These are phyloP conservation scores for Drosophila prostipennis DNA, from an alignment of 2,888 invertebrate species.

Conservation along the genomic window DNA sequence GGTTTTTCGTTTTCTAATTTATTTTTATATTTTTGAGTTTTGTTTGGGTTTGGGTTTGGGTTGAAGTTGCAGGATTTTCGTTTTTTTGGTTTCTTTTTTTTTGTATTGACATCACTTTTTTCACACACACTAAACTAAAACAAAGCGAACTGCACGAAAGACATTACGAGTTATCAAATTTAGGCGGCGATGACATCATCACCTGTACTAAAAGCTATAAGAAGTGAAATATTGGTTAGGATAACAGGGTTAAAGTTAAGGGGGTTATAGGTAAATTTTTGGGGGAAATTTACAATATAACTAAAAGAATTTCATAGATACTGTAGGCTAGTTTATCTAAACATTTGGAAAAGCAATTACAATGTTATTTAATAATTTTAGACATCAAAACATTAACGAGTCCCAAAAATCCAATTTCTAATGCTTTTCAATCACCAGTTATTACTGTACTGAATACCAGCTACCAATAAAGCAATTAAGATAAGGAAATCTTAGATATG, in stretches of 20 bases:
- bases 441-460: slow-evolving; percentile 10
- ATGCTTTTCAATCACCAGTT: background rate
- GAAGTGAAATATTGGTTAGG: slow-evolving; percentile 13
- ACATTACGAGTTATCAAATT: slow-evolving; percentile 16
- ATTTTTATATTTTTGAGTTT: slow-evolving; percentile 19
- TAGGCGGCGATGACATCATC: slow-evolving; percentile 27
- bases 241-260: slow-evolving; percentile 4
- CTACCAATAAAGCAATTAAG: slow-evolving; percentile 1
- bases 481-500: slow-evolving; percentile 16
- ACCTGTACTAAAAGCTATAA: slow-evolving; percentile 19
- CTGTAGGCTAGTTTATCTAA: background rate
- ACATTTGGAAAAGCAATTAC: background rate
- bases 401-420: background rate
- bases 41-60: slow-evolving; percentile 9
- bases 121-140: slow-evolving; percentile 49
- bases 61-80: slow-evolving; percentile 15
- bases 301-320: background rate
- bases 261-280: background rate
- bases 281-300: background rate
- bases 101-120: slow-evolving; percentile 58
- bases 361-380: too few species aligned
- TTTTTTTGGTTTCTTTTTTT: slow-evolving; percentile 8
- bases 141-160: slow-evolving; percentile 8
- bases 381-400: background rate
- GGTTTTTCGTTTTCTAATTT: slow-evolving; percentile 28